phyloP scores from a whole-genome alignment of 2,888 invertebrate genomes.

The Volucella zonaria region DNA sequence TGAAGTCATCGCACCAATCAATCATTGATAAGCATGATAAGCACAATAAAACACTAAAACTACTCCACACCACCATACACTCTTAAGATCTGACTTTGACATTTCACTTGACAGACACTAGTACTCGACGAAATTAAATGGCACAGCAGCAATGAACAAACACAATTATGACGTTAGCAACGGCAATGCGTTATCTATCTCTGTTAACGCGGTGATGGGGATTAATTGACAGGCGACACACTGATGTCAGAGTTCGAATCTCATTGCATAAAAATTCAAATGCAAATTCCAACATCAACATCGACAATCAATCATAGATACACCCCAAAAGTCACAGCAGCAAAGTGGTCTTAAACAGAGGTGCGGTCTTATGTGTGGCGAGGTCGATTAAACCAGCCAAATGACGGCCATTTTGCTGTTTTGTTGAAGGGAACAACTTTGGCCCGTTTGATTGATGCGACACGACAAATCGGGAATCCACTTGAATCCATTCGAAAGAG shows the following conservation, averaged over 20 bases:
- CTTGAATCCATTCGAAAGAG: neutral
- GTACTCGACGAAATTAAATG: slow-evolving; percentile 17
- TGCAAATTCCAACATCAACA: slow-evolving; percentile 47
- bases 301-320: slow-evolving; percentile 46
- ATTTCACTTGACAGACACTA: slow-evolving; percentile 47
- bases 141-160: neutral
- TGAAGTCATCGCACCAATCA: slow-evolving; percentile 68
- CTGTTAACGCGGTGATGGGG: neutral
- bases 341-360: slow-evolving; percentile 25
- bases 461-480: slow-evolving; percentile 32
- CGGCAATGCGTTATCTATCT: slow-evolving; percentile 38
- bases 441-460: slow-evolving; percentile 44
- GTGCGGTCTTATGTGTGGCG: slow-evolving; percentile 58
- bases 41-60: slow-evolving; percentile 9
- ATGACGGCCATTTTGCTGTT: slow-evolving; percentile 6
- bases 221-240: slow-evolving; percentile 34
- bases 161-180: neutral
- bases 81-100: slow-evolving; percentile 45
- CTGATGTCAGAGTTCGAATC: slow-evolving; percentile 46
- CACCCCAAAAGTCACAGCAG: neutral
- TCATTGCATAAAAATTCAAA: slow-evolving; percentile 41
- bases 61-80: slow-evolving; percentile 11
- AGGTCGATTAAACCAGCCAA: slow-evolving; percentile 11
- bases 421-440: neutral
- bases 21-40: slow-evolving; percentile 66